phyloP scores from a whole-genome alignment of 2,113 vertebrate genomes.

The Pseudorectes ferrugineus region DNA sequence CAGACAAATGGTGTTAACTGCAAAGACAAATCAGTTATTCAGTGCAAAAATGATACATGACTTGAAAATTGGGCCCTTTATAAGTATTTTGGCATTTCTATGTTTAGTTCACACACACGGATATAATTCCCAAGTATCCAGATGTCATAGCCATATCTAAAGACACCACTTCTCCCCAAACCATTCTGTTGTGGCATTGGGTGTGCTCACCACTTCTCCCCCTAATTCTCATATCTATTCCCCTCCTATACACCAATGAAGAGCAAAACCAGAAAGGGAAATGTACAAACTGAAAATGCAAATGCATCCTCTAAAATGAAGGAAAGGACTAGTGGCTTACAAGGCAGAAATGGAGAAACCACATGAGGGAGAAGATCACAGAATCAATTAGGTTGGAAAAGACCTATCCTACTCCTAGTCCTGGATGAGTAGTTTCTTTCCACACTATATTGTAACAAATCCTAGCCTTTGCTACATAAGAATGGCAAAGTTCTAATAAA shows the following conservation, averaged over 20 bases:
- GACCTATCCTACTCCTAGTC: neutral
- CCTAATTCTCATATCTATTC: neutral
- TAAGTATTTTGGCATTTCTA: neutral
- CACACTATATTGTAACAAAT: neutral
- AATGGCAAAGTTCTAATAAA: neutral
- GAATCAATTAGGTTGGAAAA: neutral
- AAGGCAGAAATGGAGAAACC: neutral
- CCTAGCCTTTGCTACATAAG: neutral
- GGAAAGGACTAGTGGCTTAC: neutral
- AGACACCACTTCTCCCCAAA: neutral
- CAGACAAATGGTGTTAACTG: conserved; percentile 17
- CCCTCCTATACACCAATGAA: neutral
- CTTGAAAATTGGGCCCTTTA: neutral
- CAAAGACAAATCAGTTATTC: conserved; percentile 25
- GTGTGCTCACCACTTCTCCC: neutral
- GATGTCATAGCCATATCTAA: neutral
- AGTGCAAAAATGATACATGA: conserved; percentile 3
- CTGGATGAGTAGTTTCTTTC: neutral
- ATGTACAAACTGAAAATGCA: neutral
- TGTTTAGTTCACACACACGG: neutral
- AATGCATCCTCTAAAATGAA: neutral
- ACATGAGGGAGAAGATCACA: neutral
- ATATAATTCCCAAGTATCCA: neutral
- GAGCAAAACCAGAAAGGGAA: neutral
- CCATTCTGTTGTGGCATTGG: neutral